Percentiles rank a stretch among this genome's conserved stretches.
Conservation (phyloP, 1,140 invertebrate genomes). For the Penaeus vannamei region DNA sequence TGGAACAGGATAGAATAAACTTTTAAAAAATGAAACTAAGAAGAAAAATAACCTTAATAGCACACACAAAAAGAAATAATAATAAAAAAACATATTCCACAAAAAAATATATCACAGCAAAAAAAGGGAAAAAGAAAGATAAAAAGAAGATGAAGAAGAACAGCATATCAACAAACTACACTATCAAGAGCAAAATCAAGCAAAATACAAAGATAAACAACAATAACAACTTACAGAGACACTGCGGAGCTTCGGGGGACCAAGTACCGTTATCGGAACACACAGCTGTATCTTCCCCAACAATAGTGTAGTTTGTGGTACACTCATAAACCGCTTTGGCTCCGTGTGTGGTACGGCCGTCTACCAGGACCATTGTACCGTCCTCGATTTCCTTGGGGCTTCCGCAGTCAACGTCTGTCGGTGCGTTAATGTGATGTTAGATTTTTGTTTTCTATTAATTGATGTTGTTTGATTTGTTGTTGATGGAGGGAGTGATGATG, state of each 20-base stretch:
- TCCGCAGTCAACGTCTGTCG: conserved; percentile 87
- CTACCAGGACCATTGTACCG: conserved; percentile 79
- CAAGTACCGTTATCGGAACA: conserved; percentile 86
- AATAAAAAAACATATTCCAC: too few species aligned
- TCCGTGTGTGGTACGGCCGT: conserved; percentile 80
- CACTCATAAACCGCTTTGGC: conserved; percentile 84
- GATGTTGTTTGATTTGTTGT: neutral
- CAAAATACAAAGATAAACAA: too few species aligned
- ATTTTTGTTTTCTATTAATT: neutral
- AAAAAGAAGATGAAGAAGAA: too few species aligned
- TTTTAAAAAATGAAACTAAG: too few species aligned
- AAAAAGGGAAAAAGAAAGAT: too few species aligned
- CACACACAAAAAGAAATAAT: too few species aligned
- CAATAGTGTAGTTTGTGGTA: conserved; percentile 86
- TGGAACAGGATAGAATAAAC: too few species aligned
- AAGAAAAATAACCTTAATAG: too few species aligned
- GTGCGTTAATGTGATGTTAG: neutral
- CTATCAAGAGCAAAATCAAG: too few species aligned
- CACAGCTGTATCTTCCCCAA: conserved; percentile 81
- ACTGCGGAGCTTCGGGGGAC: conserved; percentile 84
- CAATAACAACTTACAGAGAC: conserved; percentile 77
- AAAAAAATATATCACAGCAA: too few species aligned
- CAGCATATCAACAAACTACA: too few species aligned
- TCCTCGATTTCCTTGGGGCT: conserved; percentile 80
- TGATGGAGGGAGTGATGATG: neutral